Evolutionary conservation across 2,888 invertebrate species (phyloP).

Genomic region (Ptycholaimellus sp.): DNA sequence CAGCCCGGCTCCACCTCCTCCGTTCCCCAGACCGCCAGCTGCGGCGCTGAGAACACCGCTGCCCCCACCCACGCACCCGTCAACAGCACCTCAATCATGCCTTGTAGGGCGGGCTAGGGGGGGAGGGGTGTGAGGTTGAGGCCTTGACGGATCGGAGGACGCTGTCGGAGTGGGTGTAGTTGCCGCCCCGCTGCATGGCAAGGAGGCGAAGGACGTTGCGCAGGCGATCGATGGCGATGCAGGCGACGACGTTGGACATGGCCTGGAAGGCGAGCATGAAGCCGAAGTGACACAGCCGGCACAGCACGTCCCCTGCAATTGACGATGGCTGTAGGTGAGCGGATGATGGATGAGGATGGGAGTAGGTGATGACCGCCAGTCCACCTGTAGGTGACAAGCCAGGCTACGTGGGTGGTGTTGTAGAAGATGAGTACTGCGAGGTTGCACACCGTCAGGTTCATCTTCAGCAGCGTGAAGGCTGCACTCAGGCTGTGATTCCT

Average conservation of each 20-base stretch:
- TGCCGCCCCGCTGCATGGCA: no score
- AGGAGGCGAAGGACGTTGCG: no score
- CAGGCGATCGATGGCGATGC: slow-evolving; percentile 1
- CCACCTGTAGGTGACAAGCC: not conserved
- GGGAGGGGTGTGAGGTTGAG: no score
- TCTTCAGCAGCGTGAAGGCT: slow-evolving; percentile 1
- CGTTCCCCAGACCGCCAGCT: not conserved
- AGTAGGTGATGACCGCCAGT: slow-evolving; percentile 15
- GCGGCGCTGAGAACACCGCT: not conserved
- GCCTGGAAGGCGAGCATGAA: not conserved
- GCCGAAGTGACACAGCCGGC: slow-evolving; percentile 1
- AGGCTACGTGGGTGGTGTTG: not conserved
- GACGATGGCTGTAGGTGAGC: no score
- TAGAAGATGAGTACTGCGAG: not conserved
- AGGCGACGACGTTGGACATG: slow-evolving; percentile 3
- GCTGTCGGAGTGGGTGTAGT: no score
- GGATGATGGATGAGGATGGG: no score
- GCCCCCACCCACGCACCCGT: slow-evolving; percentile 2
- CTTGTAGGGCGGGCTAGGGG: no score
- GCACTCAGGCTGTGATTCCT: slow-evolving; percentile 11
- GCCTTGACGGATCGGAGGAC: no score
- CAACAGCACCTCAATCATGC: no score
- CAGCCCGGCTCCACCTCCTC: not conserved
- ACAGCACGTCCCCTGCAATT: not conserved
- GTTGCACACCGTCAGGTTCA: not conserved